Percentiles rank a stretch among this genome's conserved stretches.
Conservation (phyloP, 2,797 vertebrate genomes). For the Lycodopsis pacificus region DNA sequence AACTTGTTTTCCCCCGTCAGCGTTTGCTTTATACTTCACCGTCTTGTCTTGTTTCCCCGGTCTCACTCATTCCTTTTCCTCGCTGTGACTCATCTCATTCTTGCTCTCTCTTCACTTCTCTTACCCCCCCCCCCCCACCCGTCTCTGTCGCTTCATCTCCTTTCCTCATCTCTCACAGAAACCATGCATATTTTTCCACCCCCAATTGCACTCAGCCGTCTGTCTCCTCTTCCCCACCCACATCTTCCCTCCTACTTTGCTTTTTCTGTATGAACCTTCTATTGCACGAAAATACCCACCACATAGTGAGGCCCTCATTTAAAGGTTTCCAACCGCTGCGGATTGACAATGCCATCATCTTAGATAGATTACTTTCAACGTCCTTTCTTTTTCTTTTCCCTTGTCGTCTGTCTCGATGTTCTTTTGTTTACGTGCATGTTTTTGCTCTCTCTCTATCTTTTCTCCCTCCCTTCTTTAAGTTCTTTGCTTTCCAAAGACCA, state of each 20-base stretch:
- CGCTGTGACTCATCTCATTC: slow-evolving; percentile 22
- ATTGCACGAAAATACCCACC: slow-evolving; percentile 43
- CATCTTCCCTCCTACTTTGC: slow-evolving; percentile 24
- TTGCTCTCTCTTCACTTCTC: slow-evolving; percentile 11
- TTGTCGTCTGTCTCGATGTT: background rate
- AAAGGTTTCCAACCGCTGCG: slow-evolving; percentile 3
- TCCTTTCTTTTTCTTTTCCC: background rate
- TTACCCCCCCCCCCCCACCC: slow-evolving; percentile 7
- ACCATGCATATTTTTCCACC: slow-evolving; percentile 28
- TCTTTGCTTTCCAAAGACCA: slow-evolving; percentile 2
- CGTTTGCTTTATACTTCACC: slow-evolving; percentile 32
- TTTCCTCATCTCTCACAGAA: slow-evolving; percentile 40
- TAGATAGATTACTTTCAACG: slow-evolving; percentile 9
- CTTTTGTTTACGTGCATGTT: background rate
- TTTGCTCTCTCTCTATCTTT: background rate
- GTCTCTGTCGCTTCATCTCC: slow-evolving; percentile 40
- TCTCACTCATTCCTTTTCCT: slow-evolving; percentile 28
- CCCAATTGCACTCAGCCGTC: slow-evolving; percentile 37
- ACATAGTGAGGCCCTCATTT: slow-evolving; percentile 8
- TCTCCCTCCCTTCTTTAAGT: background rate
- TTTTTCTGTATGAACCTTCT: slow-evolving; percentile 32
- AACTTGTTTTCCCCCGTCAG: slow-evolving; percentile 37
- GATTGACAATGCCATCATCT: slow-evolving; percentile 14
- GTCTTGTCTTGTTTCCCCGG: slow-evolving; percentile 32
- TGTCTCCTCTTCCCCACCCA: slow-evolving; percentile 50